These are phyloP conservation scores for Argyresthia albistria DNA, from an alignment of 2,888 invertebrate genomes.

Conservation along the genomic window DNA sequence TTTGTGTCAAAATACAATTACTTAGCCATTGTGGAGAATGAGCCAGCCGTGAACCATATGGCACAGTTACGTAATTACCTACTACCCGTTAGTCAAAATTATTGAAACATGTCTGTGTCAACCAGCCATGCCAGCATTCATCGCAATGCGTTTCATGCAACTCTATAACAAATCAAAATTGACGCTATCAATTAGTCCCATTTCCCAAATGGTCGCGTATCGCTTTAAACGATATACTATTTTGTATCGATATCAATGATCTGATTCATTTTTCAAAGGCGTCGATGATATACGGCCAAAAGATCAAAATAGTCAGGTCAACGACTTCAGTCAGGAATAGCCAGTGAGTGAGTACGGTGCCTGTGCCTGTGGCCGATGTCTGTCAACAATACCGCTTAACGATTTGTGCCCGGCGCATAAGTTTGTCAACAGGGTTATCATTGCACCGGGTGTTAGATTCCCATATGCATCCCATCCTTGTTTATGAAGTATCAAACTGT, in stretches of 20 bases:
- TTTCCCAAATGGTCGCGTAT: too few relatives aligned
- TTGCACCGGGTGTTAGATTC: conserved; percentile 24
- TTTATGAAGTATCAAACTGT: conserved; percentile 17
- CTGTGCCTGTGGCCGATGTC: conserved; percentile 51
- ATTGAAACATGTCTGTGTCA: too few relatives aligned
- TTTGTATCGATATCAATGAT: background rate
- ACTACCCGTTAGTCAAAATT: too few relatives aligned
- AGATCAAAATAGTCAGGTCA: conserved; percentile 38
- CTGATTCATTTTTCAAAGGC: too few relatives aligned
- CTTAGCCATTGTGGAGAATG: conserved; percentile 1
- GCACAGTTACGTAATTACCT: too few relatives aligned
- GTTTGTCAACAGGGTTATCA: conserved; percentile 61
- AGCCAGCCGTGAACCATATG: background rate
- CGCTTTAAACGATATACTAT: too few relatives aligned
- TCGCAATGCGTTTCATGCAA: too few relatives aligned
- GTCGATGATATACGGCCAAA: conserved; percentile 28
- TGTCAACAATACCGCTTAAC: conserved; percentile 47
- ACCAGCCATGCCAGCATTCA: too few relatives aligned
- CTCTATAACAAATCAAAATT: too few relatives aligned
- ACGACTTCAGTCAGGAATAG: conserved; percentile 60
- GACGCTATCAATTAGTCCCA: too few relatives aligned
- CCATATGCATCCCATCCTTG: conserved; percentile 19
- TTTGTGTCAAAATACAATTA: conserved; percentile 15
- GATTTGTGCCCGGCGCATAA: conserved; percentile 53
- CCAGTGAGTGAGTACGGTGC: conserved; percentile 29